Evolutionary conservation across 2,113 vertebrate species (phyloP).

Genomic region (Dicerorhinus sumatrensis): DNA sequence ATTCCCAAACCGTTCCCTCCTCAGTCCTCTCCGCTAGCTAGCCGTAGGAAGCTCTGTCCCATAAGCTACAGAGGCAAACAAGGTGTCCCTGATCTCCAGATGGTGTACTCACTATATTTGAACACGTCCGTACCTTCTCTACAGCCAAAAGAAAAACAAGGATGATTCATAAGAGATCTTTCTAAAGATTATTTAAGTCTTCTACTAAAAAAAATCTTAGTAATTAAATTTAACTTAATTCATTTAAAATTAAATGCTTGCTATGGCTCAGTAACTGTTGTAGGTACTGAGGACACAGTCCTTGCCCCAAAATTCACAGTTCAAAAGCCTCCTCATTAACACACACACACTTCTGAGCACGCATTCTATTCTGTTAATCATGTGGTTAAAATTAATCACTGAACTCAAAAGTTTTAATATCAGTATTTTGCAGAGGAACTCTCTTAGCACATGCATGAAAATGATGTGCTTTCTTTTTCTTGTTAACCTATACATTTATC

Average conservation of each 20-base stretch:
- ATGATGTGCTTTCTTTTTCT: neutral
- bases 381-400: neutral
- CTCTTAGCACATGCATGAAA: neutral
- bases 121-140: neutral
- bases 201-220: neutral
- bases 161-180: neutral
- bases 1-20: neutral
- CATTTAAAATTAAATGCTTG: neutral
- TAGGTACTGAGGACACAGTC: neutral
- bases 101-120: accelerated
- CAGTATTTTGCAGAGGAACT: neutral
- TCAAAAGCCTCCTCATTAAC: neutral
- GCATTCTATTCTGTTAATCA: neutral
- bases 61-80: neutral
- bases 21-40: neutral
- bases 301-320: neutral
- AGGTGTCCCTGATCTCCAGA: neutral
- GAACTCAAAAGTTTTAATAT: neutral
- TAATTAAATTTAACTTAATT: neutral
- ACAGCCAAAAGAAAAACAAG: neutral
- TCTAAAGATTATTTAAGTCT: neutral
- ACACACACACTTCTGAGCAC: neutral
- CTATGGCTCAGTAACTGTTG: neutral
- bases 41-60: neutral
- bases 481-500: neutral